Percentiles rank a stretch among this genome's conserved stretches.
phyloP scores from a whole-genome alignment of 2,113 vertebrate species.

The Dromas ardeola region DNA sequence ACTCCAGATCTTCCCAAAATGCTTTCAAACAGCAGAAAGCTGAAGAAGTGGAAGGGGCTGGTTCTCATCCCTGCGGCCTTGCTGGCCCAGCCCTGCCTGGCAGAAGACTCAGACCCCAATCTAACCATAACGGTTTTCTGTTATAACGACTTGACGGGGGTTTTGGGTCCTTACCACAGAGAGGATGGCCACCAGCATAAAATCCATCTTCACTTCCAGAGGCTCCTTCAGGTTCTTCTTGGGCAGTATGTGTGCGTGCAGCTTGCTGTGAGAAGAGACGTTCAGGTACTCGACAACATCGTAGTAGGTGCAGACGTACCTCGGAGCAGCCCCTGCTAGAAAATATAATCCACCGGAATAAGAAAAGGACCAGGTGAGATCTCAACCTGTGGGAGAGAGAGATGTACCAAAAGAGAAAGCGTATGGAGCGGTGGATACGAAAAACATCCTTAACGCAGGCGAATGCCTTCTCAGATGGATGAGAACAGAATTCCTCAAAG shows the following conservation, averaged over 20 bases:
- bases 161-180: conserved; percentile 61
- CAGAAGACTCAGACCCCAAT: neutral
- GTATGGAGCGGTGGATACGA: neutral
- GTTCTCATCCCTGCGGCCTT: neutral
- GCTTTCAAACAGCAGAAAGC: neutral
- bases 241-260: conserved; percentile 63
- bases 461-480: neutral
- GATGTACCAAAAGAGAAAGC: neutral
- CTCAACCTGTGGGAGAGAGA: neutral
- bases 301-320: conserved; percentile 73
- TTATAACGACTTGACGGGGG: neutral
- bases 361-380: neutral
- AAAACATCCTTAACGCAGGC: neutral
- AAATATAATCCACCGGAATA: neutral
- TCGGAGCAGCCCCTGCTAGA: neutral
- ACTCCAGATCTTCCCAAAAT: neutral
- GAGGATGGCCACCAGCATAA: conserved; percentile 69
- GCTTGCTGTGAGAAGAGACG: conserved; percentile 23
- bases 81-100: neutral
- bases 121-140: neutral
- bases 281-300: conserved; percentile 70
- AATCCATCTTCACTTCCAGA: conserved; percentile 53
- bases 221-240: conserved; percentile 54
- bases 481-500: neutral
- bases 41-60: neutral